Conservation (phyloP, 1,140 invertebrate genomes). For the Chironomus tepperi region DNA sequence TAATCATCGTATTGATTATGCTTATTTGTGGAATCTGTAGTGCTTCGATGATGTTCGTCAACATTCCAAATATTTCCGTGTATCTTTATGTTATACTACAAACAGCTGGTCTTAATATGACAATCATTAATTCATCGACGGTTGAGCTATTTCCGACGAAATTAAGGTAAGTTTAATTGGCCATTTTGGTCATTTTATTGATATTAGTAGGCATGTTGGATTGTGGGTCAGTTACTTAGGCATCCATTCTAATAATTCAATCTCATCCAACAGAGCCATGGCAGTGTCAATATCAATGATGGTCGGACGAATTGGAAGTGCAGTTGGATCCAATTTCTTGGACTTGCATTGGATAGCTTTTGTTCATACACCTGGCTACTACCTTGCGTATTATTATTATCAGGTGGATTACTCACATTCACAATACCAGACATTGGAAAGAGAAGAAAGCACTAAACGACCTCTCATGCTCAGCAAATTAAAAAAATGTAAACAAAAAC, state of each 20-base stretch:
- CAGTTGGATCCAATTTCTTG: not conserved
- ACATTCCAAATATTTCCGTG: slow-evolving; percentile 27
- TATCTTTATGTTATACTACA: slow-evolving; percentile 28
- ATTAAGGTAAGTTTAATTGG: slow-evolving; percentile 28
- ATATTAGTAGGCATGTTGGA: not conserved
- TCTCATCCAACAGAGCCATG: not conserved
- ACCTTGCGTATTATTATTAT: not conserved
- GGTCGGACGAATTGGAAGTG: not conserved
- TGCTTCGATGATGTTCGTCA: slow-evolving; percentile 24
- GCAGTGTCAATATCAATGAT: not conserved
- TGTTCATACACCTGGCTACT: not conserved
- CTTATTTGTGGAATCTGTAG: slow-evolving; percentile 25
- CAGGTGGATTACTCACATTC: not conserved
- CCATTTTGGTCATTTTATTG: no score
- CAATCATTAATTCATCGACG: slow-evolving; percentile 32
- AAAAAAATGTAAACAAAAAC: no score
- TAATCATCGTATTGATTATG: slow-evolving; percentile 4
- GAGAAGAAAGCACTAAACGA: not conserved
- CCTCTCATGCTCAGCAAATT: no score
- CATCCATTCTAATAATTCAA: no score
- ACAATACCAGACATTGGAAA: slow-evolving; percentile 7
- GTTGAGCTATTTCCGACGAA: slow-evolving; percentile 35
- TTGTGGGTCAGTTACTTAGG: not conserved
- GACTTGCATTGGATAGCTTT: not conserved
- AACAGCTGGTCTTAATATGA: slow-evolving; percentile 30